Conservation (phyloP, 2,888 invertebrate species). For the Drosophila kambysellisi region DNA sequence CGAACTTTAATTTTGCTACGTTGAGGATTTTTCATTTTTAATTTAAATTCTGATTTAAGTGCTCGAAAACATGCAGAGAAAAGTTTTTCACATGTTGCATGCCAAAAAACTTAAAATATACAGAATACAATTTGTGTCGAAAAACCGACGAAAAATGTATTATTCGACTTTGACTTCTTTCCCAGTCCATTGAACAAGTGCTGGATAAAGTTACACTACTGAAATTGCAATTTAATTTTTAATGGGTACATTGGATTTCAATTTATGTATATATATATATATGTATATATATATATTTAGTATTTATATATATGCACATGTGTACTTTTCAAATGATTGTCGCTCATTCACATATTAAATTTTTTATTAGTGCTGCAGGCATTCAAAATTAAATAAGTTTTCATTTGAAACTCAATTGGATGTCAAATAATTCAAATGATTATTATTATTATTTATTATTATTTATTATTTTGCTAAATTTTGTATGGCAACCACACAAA, state of each 20-base stretch:
- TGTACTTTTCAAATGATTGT: not conserved
- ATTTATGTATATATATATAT: too few relatives aligned
- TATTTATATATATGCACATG: not conserved
- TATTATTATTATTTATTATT: not conserved
- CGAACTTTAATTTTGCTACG: not conserved
- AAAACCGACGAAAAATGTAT: not conserved
- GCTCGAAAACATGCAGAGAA: not conserved
- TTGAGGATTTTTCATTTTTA: not conserved
- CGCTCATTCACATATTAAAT: too few relatives aligned
- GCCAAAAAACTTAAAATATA: not conserved
- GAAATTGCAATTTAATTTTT: not conserved
- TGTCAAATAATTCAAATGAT: constrained; percentile 9
- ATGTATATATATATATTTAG: too few relatives aligned
- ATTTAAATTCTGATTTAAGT: not conserved
- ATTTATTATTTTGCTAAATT: not conserved
- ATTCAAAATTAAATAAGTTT: not conserved
- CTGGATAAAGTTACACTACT: not conserved
- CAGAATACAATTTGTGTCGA: not conserved
- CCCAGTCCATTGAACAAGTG: not conserved
- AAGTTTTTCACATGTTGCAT: not conserved
- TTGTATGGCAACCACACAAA: too few relatives aligned
- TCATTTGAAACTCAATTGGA: constrained; percentile 12
- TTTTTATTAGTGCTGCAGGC: not conserved
- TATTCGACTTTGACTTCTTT: not conserved
- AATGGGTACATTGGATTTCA: not conserved